Base-by-base conservation (phyloP, 2,113 vertebrate genomes). In the Coregonus clupeaformis region DNA sequence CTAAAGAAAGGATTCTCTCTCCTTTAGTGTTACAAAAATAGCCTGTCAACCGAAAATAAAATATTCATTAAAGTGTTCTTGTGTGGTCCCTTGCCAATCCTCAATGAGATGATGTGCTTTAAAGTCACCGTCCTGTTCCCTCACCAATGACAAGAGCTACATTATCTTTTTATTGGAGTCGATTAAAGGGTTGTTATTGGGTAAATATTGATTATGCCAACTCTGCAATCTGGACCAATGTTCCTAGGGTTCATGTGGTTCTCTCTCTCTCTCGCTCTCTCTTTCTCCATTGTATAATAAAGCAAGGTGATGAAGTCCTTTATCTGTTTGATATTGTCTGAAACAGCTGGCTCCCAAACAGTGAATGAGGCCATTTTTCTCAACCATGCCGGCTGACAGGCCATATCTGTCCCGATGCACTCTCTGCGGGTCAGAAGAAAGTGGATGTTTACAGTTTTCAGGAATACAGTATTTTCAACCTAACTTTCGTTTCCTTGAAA, bases 41-140 rank as follows among this genome's bases (percentile, higher is more conserved):
- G 63, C 14, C 55, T 68, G 52, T 79, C 73, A 75, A 9, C 24
- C 55, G 22, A 55, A 27, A 13, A 22, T 72, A 32, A 27, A 68
- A 52, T 62, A 68, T 72, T 68, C 14, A 24, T 75, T 25, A 27
- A 16, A 64, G 16, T 4, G 29, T 25, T 25, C 24, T 9, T 29
- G 20, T 74, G 25, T 74, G 45, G 66, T 22, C 42, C 60, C 47
- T 7, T 25, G 18, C 62, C 60, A 71, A 55, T 63, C 24, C 24
- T 6, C 27, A 69, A 62, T 25, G n/a, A 25, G 13, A 29, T 63
- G 22, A 20, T 76, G 70, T 60, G 32, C 6, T 69, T 7, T 47
- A 20, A 69, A 68, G 57, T 29, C 64, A 68, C 22, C 27, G 55
- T 45, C 55, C 64, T 63, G 57, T 13, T 22, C 32, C 20, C 55